Evolutionary conservation across 2,888 invertebrate genomes (phyloP).

Genomic region (Ariolimax columbianus): DNA sequence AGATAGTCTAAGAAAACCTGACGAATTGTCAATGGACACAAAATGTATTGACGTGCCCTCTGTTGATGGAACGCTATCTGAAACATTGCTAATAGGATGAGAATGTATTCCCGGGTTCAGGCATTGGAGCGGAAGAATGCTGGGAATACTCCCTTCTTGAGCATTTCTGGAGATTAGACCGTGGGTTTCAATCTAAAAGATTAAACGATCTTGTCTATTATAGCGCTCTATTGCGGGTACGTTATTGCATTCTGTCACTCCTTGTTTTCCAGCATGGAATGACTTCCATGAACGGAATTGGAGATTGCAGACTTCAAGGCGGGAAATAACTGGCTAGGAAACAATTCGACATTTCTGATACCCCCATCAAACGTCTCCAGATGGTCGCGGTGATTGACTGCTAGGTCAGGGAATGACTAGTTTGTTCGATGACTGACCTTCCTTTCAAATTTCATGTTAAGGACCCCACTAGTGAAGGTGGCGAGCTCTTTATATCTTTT

Average conservation of each 20-base stretch:
- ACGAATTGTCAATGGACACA: constrained; percentile 1
- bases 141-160: constrained; percentile 6
- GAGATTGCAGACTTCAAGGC: constrained; percentile 2
- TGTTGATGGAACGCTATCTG: neutral
- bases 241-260: constrained; percentile 25
- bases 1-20: neutral
- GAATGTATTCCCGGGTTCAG: constrained; percentile 6
- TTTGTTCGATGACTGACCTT: constrained; percentile 26
- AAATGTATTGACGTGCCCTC: constrained; percentile 42
- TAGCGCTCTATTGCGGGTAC: neutral
- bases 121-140: constrained; percentile 2
- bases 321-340: neutral
- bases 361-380: neutral
- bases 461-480: no score
- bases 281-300: neutral
- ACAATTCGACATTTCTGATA: constrained; percentile 22
- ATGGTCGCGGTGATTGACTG: constrained; percentile 34
- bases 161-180: constrained; percentile 21
- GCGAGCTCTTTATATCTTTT: no score
- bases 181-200: constrained; percentile 16
- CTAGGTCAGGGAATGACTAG: neutral
- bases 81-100: constrained; percentile 38
- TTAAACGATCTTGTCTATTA: constrained; percentile 10
- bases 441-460: no score
- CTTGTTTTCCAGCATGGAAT: neutral